A percentile compares a stretch with the other conserved stretches of the same genome.
phyloP scores from a whole-genome alignment of 1,140 invertebrate genomes.

The Arctopsyche grandis region DNA sequence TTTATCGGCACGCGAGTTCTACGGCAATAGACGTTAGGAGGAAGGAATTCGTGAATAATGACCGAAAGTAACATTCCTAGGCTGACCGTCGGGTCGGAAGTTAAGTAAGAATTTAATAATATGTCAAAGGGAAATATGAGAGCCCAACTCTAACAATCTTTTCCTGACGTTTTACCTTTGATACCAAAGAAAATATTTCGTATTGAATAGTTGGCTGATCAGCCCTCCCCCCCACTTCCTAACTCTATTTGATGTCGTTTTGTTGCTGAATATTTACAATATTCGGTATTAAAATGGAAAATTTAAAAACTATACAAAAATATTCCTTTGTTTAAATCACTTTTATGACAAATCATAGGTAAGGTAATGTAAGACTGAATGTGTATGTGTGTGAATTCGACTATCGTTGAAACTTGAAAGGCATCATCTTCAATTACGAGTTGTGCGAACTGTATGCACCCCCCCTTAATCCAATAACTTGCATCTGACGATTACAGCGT shows the following conservation, averaged over 20 bases:
- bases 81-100: constrained; percentile 51
- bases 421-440: neutral
- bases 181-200: constrained; percentile 49
- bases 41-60: constrained; percentile 51
- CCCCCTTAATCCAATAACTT: constrained; percentile 9
- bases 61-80: constrained; percentile 50
- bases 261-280: too few species aligned
- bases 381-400: neutral
- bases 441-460: neutral
- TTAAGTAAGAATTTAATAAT: constrained; percentile 54
- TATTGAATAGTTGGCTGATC: constrained; percentile 49
- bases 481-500: neutral
- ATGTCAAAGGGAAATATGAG: constrained; percentile 54
- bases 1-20: constrained; percentile 28
- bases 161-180: constrained; percentile 52
- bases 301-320: too few species aligned
- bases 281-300: too few species aligned
- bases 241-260: neutral
- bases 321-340: too few species aligned
- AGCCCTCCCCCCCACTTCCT: neutral
- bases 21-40: constrained; percentile 1
- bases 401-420: neutral
- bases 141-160: constrained; percentile 51
- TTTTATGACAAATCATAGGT: too few species aligned
- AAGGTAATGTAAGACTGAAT: too few species aligned